Evolutionary conservation across 2,113 vertebrate genomes (phyloP).

Genomic region (Rhinopomastus cyanomelas): DNA sequence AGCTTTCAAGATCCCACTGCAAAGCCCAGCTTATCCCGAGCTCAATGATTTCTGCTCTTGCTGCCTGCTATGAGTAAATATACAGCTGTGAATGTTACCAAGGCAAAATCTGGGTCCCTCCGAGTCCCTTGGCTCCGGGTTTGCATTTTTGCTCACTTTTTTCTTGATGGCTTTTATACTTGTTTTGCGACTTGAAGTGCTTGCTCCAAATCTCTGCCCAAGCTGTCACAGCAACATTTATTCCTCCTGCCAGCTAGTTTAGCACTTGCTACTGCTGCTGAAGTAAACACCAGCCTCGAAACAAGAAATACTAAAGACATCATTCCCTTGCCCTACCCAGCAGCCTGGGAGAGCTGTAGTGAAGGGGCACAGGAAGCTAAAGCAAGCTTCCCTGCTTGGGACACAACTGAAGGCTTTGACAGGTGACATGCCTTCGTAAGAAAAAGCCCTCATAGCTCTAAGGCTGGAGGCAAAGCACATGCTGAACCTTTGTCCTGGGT

Average conservation of each 20-base stretch:
- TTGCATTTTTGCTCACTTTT: background rate
- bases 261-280: background rate
- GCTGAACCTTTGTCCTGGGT: fast-evolving
- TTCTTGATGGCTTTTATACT: background rate
- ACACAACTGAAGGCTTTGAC: background rate
- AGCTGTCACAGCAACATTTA: constrained; percentile 13
- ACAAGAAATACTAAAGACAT: background rate
- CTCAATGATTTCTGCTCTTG: background rate
- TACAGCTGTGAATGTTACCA: background rate
- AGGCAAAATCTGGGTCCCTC: background rate
- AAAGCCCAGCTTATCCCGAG: background rate
- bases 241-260: background rate
- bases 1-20: background rate
- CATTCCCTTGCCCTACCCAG: background rate
- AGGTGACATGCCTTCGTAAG: background rate
- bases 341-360: background rate
- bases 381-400: background rate
- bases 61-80: background rate
- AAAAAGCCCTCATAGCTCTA: background rate
- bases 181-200: background rate
- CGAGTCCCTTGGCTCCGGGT: background rate
- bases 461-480: background rate
- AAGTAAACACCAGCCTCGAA: constrained; percentile 1
- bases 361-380: background rate
- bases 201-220: background rate